Evolutionary conservation across 2,888 invertebrate genomes (phyloP), one percentile per base, ranked within the genome.

Genomic region (Hirtodrosophila histrioides): DNA sequence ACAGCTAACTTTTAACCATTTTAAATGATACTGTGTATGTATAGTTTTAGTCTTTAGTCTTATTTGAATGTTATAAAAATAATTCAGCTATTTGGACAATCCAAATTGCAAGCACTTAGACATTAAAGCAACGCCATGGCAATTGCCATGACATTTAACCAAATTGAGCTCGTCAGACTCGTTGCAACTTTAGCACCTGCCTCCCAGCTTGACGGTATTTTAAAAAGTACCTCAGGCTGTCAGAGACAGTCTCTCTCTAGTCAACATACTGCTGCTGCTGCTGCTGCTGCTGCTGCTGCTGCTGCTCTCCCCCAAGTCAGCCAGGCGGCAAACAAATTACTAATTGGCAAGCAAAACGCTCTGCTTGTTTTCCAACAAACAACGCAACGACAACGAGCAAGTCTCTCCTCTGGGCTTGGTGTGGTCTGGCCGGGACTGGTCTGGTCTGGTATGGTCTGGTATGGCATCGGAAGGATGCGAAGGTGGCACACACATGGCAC

Each of bases 301-400:
- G 41, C 24, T 24, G 43, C 33, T 31, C 9, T 9, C 9, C 35
- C 46, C 11, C 17, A 60, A 69, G 60, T 61, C 67, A 75, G 58
- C 60, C 81, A 69, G 63, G 63, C 73, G 68, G 77, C 82, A 73
- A 80, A 80, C 83, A 85, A 80, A 83, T 85, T 83, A 85, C 82
- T 83, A 83, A 83, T 83, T 83, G 83, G 83, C 83, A 83, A 83
- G 85, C 83, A 85, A 83, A 83, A 83, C 78, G 85, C 83, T 83
- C 80, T 78, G 76, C 80, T 85, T 85, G 83, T 85, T 85, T 80
- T 78, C 78, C 50, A 73, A 78, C 82, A 84, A 82, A 77, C 84
- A 81, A 77, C 78, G 51, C 69, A 51, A 69, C 40, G 43, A 48
- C 71, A 53, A 49, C 41, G 11, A 64, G 29, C 55, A 63, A 55